Base-by-base conservation (phyloP, 2,888 invertebrate genomes). In the Achlya flavicornis region DNA sequence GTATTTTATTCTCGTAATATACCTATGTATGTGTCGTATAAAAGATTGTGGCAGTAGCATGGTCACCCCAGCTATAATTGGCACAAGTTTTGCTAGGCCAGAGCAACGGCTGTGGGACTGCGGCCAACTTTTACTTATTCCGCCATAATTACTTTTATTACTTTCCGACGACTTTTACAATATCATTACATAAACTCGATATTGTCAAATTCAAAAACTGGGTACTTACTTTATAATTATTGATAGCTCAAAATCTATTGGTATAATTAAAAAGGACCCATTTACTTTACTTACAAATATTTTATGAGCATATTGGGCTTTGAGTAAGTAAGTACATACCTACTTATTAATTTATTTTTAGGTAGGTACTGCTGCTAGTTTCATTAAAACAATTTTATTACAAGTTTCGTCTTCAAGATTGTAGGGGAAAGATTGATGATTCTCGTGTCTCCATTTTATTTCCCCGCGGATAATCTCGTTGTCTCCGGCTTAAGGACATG, bases 401-500 rank as follows among this genome's bases (percentile, higher is more conserved):
- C 77, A 74, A 74, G 71, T 70, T 66, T 64, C 70, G 69, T 71
- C 80, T 77, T 77, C 78, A 80, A 81, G 81, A 82, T 84, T 83
- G 82, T 81, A 75, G 70, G 70, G 73, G 74, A 75, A 83, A 90
- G 91, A 92, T 91, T 91, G 90, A 92, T 92, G 90, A 86, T 85
- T 83, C 86, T 85, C 87, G 76, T 90, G 90, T 89, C 89, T 88
- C 82, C 88, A 86, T 90, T 91, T 91, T 92, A 91, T 91, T 90
- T 91, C 87, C 87, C 87, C 87, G 82, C 86, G 87, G 90, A 91
- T 92, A 92, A 92, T 92, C 92, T 91, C 89, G 90, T 90, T 90
- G 92, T 92, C 91, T 91, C 88, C 87, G 86, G 88, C 89, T 91
- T 91, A 91, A 90, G 91, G 90, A 89, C 88, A 91, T 90, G 90